Base-by-base conservation (phyloP, 2,113 vertebrate genomes). In the Odontophorus gujanensis region DNA sequence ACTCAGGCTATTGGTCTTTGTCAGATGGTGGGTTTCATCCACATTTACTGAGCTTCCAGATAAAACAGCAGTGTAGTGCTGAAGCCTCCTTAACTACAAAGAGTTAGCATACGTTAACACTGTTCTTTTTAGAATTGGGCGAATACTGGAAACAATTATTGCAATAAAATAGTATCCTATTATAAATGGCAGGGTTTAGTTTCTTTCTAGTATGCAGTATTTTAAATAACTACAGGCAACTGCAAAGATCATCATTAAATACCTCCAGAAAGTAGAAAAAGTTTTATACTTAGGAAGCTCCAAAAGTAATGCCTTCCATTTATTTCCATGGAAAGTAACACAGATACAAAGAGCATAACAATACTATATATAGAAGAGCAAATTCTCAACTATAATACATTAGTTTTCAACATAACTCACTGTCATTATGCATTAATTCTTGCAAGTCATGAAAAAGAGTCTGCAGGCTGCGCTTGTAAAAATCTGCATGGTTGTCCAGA, bases 11-110 rank as follows among this genome's bases (percentile, higher is more conserved):
- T 91, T 95, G 85, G 71, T 92, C 84, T 88, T 90, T 86, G 85
- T 91, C 92, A 93, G 51, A 77, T 42, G 40, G 53, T 47, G 81
- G 16, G 36, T 61, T 96, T 36, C 65, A 92, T 89, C 45, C 69
- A 92, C 66, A 42, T 87, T 83, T 88, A 21, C 80, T 61, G 53
- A 85, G 57, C 34, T 81, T 80, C 78, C 74, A 86, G 80, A 93
- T 92, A 91, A 96, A 96, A 85, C 72, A 88, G 67, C 58, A 63
- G 10, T 40, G 48, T 16, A 67, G 55, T 59, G 45, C 66, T 83
- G 81, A 90, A 94, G 19, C 16, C 78, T 95, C 58, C 50, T 85
- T 91, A 94, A 90, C 79, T 91, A 83, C 68, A 75, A 91, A 94
- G 61, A 85, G 72, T 92, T 73, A 90, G 53, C 55, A 48, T 66